Evolutionary conservation across 2,113 vertebrate genomes (phyloP).

Genomic region (Ivindomyrus marchei): DNA sequence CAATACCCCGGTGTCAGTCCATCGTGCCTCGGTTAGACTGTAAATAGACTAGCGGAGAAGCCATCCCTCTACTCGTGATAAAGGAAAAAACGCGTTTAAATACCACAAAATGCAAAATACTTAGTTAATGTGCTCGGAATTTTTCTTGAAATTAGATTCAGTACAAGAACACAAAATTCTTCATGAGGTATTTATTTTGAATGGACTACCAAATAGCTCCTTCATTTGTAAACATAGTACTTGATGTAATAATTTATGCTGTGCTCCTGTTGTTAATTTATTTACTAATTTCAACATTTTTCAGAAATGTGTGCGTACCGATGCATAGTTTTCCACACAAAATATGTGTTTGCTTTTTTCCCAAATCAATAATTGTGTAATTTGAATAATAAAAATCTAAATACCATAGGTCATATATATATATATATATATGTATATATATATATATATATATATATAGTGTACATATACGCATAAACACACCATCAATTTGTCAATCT

Average conservation of each 20-base stretch:
- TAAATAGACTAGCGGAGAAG: not conserved
- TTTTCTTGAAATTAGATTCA: not conserved
- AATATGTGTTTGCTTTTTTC: not conserved
- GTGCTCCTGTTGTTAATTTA: not conserved
- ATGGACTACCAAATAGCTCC: not conserved
- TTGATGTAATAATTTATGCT: not conserved
- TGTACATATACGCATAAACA: not conserved
- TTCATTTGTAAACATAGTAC: not conserved
- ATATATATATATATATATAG: not conserved
- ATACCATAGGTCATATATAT: not conserved
- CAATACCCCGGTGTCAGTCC: not conserved
- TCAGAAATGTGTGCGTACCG: not conserved
- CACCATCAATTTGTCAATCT: not conserved
- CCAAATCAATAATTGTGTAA: not conserved
- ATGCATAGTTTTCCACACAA: not conserved
- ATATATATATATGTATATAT: not conserved
- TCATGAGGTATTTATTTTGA: not conserved
- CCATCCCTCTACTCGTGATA: not conserved
- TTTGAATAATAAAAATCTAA: not conserved
- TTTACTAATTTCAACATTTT: not conserved
- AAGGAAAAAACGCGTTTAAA: not conserved
- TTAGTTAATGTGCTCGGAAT: not conserved
- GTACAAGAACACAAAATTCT: not conserved
- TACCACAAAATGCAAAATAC: not conserved
- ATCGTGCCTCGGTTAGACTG: not conserved